Percentiles rank a stretch among this genome's conserved stretches.
Evolutionary conservation across 2,888 invertebrate species (phyloP).

Genomic region (Allolobophora icterica): DNA sequence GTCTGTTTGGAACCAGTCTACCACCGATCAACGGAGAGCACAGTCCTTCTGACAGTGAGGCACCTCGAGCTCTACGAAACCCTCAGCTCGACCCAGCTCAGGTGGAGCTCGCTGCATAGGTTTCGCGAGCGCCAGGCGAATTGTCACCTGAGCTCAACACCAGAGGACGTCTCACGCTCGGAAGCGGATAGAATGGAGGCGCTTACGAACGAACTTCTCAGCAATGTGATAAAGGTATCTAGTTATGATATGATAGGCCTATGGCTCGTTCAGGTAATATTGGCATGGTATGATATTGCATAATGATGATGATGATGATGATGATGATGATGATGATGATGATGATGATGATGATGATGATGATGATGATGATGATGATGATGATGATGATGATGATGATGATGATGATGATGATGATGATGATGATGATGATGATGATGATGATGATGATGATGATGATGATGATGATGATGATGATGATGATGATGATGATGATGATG

Average conservation of each 20-base stretch:
- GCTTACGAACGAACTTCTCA: neutral
- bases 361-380: conserved; percentile 45
- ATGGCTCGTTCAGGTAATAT: too few species aligned
- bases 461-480: conserved; percentile 48
- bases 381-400: conserved; percentile 48
- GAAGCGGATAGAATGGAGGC: neutral
- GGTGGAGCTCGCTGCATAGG: neutral
- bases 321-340: conserved; percentile 44
- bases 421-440: conserved; percentile 45
- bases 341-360: conserved; percentile 45
- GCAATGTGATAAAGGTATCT: neutral
- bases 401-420: conserved; percentile 47
- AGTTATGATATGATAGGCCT: neutral
- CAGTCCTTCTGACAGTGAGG: neutral
- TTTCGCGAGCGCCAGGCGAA: neutral
- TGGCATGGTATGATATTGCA: conserved; percentile 31
- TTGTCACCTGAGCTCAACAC: neutral
- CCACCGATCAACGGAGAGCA: neutral
- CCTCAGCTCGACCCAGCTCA: neutral
- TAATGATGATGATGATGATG: conserved; percentile 43
- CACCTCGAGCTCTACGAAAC: neutral
- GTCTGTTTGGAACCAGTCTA: neutral
- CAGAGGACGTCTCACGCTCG: neutral
- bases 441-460: conserved; percentile 47
- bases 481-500: too few species aligned